Base-by-base conservation (phyloP, 2,888 invertebrate genomes). In the Agrochola macilenta region DNA sequence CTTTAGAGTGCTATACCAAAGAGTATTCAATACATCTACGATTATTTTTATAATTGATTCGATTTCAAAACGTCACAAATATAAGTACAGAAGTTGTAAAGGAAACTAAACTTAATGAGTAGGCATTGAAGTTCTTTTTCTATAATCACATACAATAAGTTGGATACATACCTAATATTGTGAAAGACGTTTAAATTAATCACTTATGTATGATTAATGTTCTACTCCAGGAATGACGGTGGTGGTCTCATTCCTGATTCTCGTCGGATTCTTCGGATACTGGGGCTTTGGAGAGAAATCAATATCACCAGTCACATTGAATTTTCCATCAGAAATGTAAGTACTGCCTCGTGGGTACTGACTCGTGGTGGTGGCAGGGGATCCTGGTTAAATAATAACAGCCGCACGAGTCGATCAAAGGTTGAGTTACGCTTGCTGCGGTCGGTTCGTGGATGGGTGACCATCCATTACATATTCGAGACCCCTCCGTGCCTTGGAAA, bases 181-280 rank as follows among this genome's bases (percentile, higher is more conserved):
- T 12, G 20, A 12, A 26, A 20, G 20, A 26, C 26, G 26, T 35
- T 54, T n/a, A 17, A 12, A n/a, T 20, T 39, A 7, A 46, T 49
- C 11, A 46, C 11, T 39, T 23, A 20, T 30, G 26, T 17, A n/a
- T 30, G 35, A 8, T 39, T 17, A 5, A 26, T 49, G 30, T 23
- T 58, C 9, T 35, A 8, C 12, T n/a, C 14, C 91, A 96, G 96
- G 95, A 58, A 96, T 96, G 96, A 74, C 90, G 1, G 90, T 96
- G 3, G 96, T 96, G 4, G 93, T 96, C 0, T 88, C 92, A 0
- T 96, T 96, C 71, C 86, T 96, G 30, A 91, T 95, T 0, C 69
- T 94, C 2, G 95, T 96, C 0, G 96, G 96, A 57, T 96, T 96
- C 82, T 96, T 96, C 73, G 96, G 96, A 8, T 96, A 96, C 76